Percentiles rank a stretch among this genome's conserved stretches.
Conservation (phyloP, 35 echinoderm and acorn worm species). For the Eucidaris tribuloides region DNA sequence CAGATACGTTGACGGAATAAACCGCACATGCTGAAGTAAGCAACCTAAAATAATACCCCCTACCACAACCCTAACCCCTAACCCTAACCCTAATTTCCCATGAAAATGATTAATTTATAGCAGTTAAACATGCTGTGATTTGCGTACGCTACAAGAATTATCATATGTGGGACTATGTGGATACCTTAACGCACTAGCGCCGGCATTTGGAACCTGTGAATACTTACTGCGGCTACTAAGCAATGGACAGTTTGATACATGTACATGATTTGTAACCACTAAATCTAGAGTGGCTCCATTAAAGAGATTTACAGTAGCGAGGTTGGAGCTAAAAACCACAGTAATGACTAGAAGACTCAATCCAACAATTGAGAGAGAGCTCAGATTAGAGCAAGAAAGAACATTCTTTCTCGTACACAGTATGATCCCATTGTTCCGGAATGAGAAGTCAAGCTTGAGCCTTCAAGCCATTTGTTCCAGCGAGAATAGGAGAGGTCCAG, state of each 20-base stretch:
- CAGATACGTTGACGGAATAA: no score
- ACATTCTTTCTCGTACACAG: constrained; percentile 47
- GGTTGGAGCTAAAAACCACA: constrained; percentile 61
- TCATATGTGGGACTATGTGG: no score
- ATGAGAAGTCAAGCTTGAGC: constrained; percentile 27
- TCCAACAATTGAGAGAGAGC: constrained; percentile 29
- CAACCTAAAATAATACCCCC: no score
- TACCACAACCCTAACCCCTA: no score
- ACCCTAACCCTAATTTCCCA: no score
- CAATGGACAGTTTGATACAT: constrained; percentile 15
- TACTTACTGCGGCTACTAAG: constrained; percentile 20
- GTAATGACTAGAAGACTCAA: constrained; percentile 40
- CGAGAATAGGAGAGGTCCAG: constrained; percentile 57
- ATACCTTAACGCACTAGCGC: no score
- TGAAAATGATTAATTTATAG: no score
- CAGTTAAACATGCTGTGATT: no score
- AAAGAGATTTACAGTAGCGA: constrained; percentile 29
- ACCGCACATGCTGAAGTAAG: no score
- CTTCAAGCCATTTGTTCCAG: constrained; percentile 60
- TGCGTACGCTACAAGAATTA: no score
- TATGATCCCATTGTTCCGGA: constrained; percentile 42
- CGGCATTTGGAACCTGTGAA: constrained; percentile 36
- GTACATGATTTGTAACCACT: constrained; percentile 14
- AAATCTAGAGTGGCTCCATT: constrained; percentile 64
- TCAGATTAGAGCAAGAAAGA: constrained; percentile 5